These are phyloP conservation scores for Setophaga coronata DNA, from an alignment of 2,113 vertebrate genomes.

Conservation along the genomic window DNA sequence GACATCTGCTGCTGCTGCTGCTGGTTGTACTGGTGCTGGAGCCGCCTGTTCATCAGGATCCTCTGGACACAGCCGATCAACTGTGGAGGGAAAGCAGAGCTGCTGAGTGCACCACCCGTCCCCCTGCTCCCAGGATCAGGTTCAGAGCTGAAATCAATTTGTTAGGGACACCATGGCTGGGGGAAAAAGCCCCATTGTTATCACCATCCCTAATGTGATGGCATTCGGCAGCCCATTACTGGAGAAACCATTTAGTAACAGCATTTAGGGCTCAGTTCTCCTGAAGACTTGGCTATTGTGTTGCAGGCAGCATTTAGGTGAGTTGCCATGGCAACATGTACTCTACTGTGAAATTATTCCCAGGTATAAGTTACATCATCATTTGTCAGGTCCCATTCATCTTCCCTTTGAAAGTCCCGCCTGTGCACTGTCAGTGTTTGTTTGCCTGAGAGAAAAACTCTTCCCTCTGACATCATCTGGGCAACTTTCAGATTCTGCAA, in stretches of 20 bases:
- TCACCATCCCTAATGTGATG: conserved; percentile 70
- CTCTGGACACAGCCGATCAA: conserved; percentile 95
- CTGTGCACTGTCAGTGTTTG: background rate
- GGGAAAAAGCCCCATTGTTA: conserved; percentile 60
- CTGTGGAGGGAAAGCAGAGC: conserved; percentile 75
- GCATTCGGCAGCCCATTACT: conserved; percentile 62
- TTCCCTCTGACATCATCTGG: conserved; percentile 21
- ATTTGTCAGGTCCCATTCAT: conserved; percentile 42
- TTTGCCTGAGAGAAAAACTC: conserved; percentile 38
- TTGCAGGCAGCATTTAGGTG: conserved; percentile 4
- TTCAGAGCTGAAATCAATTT: conserved; percentile 75
- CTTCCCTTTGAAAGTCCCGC: conserved; percentile 41
- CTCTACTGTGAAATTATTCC: conserved; percentile 32
- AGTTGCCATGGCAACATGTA: conserved; percentile 30
- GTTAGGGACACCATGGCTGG: conserved; percentile 25
- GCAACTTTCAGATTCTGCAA: conserved; percentile 28
- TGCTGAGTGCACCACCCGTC: background rate
- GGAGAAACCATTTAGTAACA: conserved; percentile 66
- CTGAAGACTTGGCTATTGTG: conserved; percentile 52
- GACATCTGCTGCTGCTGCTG: conserved; percentile 89
- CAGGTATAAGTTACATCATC: conserved; percentile 51
- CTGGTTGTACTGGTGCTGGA: conserved; percentile 89
- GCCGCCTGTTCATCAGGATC: conserved; percentile 92
- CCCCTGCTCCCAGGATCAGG: conserved; percentile 37
- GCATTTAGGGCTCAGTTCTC: conserved; percentile 35